Evolutionary conservation across 2,113 vertebrate genomes (phyloP), one percentile per base, ranked within the genome.

Genomic region (Atherinomorus stipes): DNA sequence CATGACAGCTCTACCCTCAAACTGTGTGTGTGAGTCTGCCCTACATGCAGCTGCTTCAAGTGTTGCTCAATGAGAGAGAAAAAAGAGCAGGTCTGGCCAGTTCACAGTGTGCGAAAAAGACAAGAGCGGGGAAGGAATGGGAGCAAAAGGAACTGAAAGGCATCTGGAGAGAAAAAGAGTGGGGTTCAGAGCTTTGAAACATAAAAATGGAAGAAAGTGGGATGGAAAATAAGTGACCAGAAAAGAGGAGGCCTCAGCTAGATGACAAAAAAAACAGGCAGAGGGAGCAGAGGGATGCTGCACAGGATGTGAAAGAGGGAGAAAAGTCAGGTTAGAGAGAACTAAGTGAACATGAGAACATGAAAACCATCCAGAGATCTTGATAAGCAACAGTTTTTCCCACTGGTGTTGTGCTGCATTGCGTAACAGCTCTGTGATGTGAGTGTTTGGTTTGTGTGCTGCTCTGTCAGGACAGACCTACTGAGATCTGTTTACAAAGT

Each of bases 61-160:
- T 74, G 58, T 82, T 85, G 71, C 85, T 84, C 69, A 81, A 72
- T 56, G 40, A 37, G 19, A 74, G 40, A 53, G 57, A 66, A 53
- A 40, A 71, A 74, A 74, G 42, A 71, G 56, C 38, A 52, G 31
- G 59, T 47, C 61, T 26, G 73, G 31, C 57, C 53, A 40, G 73
- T 50, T 69, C 64, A 59, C 58, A 61, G 71, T 57, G 71, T 65
- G 74, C 2, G 56, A 66, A 37, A 69, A 56, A 47, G 51, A 68
- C 53, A 64, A 57, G n/a, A 72, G 72, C 11, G 58, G 37, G 78
- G 44, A 45, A 38, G 67, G 51, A 60, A 40, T 12, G 21, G 66
- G 44, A 76, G 56, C 53, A 44, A 70, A 52, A 67, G 22, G 70
- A 77, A 76, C 52, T 60, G 67, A 84, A 51, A 51, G 66, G 54